Base-by-base conservation (phyloP, 2,797 vertebrate genomes). In the Columba guinea region DNA sequence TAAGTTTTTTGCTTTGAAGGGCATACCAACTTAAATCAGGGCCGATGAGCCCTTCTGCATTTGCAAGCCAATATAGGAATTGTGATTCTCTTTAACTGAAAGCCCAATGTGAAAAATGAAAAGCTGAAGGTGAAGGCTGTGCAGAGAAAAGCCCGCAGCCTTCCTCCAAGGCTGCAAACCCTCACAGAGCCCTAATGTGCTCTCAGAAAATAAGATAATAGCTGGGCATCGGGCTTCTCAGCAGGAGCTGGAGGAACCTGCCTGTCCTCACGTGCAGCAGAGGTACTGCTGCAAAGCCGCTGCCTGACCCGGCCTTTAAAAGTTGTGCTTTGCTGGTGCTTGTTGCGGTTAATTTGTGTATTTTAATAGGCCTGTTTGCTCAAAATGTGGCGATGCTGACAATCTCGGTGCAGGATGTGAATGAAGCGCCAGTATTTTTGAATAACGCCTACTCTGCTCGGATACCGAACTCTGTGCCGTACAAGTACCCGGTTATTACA, bases 401-500 rank as follows among this genome's bases (percentile, higher is more conserved):
- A 0, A 56, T 97, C 64, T 85, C 27, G 0, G 93, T 97, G 84
- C 84, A 88, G 84, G 95, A 97, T 3, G 95, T 98, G 35, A 98
- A 98, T 1, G 98, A 98, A 87, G 7, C 87, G 30, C 98, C 98
- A 0, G 32, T 21, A 32, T 98, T 98, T 87, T 30, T 69, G 74
- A 28, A 6, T 4, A 16, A 85, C 3, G 34, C 22, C 30, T 98
- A 98, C 81, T 58, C 92, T 2, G 97, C 94, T 27, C 96, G 96
- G 2, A 52, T 98, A 55, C 97, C 98, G 51, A 98, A 82, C 96
- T 95, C 98, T 3, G 95, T 97, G 13, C 97, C 97, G 0, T 98
- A 98, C 91, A 98, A 96, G 89, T 97, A 95, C 41, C 70, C 97
- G 0, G 93, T 98, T 30, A 17, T 97, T 78, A 95, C 93, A 12